Evolutionary conservation across 2,888 invertebrate genomes (phyloP).

Genomic region (Chrysomela aeneicollis): DNA sequence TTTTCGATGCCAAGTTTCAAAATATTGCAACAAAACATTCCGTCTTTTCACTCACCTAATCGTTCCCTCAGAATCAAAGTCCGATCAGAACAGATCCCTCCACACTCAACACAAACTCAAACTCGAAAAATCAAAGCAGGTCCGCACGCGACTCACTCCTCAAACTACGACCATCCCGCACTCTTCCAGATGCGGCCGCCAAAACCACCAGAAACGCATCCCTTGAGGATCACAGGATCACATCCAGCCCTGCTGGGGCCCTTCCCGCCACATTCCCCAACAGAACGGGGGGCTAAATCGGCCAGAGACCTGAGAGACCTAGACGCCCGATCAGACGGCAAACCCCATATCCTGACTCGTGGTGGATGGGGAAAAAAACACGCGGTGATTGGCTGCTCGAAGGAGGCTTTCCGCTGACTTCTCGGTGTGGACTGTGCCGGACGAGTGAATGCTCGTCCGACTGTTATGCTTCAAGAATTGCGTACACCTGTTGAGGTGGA

Average conservation of each 20-base stretch:
- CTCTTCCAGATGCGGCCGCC: too few relatives aligned
- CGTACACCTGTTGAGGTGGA: constrained; percentile 61
- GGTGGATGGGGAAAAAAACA: constrained; percentile 32
- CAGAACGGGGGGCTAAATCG: not conserved
- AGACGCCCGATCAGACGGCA: constrained; percentile 40
- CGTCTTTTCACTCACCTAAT: not conserved
- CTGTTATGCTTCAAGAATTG: constrained; percentile 63
- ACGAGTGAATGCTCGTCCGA: constrained; percentile 61
- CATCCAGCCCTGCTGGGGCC: not conserved
- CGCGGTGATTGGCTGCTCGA: constrained; percentile 42
- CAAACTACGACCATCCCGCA: too few relatives aligned
- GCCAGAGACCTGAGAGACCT: constrained; percentile 43
- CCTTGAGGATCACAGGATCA: not conserved
- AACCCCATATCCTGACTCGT: constrained; percentile 32
- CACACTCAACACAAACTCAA: too few relatives aligned
- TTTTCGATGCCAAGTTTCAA: too few relatives aligned
- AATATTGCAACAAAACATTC: too few relatives aligned
- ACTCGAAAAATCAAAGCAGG: too few relatives aligned
- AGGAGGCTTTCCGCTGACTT: constrained; percentile 53
- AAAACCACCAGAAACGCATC: too few relatives aligned
- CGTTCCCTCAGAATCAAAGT: not conserved
- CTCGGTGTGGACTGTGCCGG: constrained; percentile 62
- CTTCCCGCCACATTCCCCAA: not conserved
- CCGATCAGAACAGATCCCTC: too few relatives aligned
- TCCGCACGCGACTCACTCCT: too few relatives aligned